phyloP scores from a whole-genome alignment of 2,888 invertebrate genomes.

The Eugnorisma glareosa region DNA sequence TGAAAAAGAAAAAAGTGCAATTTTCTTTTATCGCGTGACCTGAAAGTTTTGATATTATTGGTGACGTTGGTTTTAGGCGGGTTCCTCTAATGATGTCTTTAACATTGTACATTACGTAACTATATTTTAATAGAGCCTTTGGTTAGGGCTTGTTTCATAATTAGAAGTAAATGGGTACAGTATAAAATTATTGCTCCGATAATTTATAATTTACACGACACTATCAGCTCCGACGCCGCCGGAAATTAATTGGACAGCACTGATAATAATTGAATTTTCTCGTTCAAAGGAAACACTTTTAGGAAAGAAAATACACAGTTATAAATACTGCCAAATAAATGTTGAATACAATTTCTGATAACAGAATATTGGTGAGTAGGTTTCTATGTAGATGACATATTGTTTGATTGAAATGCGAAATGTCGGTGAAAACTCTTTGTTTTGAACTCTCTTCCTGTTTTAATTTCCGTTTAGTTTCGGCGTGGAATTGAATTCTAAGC shows the following conservation, averaged over 20 bases:
- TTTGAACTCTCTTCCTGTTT: slow-evolving; percentile 10
- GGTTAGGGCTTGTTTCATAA: slow-evolving; percentile 39
- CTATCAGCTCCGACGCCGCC: slow-evolving; percentile 65
- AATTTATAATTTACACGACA: slow-evolving; percentile 70
- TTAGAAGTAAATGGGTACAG: slow-evolving; percentile 55
- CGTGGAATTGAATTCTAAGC: slow-evolving; percentile 64
- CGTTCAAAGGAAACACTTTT: slow-evolving; percentile 61
- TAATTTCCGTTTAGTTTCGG: slow-evolving; percentile 9
- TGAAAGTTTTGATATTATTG: slow-evolving; percentile 81
- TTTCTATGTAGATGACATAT: slow-evolving; percentile 14
- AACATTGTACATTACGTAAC: slow-evolving; percentile 36
- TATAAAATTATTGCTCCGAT: slow-evolving; percentile 66
- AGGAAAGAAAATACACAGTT: slow-evolving; percentile 55
- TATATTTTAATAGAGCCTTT: slow-evolving; percentile 28
- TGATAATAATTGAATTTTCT: slow-evolving; percentile 70
- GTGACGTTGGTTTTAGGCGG: slow-evolving; percentile 62
- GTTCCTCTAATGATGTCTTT: slow-evolving; percentile 49
- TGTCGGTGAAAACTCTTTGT: slow-evolving; percentile 3
- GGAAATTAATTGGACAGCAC: slow-evolving; percentile 69
- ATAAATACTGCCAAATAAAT: slow-evolving; percentile 50
- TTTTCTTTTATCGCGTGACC: slow-evolving; percentile 84
- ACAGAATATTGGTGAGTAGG: slow-evolving; percentile 5
- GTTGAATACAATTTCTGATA: slow-evolving; percentile 40
- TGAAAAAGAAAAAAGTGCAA: slow-evolving; percentile 81
- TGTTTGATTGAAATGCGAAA: slow-evolving; percentile 21